Evolutionary conservation across 2,888 invertebrate species (phyloP).

Genomic region (Andrena flavipes): DNA sequence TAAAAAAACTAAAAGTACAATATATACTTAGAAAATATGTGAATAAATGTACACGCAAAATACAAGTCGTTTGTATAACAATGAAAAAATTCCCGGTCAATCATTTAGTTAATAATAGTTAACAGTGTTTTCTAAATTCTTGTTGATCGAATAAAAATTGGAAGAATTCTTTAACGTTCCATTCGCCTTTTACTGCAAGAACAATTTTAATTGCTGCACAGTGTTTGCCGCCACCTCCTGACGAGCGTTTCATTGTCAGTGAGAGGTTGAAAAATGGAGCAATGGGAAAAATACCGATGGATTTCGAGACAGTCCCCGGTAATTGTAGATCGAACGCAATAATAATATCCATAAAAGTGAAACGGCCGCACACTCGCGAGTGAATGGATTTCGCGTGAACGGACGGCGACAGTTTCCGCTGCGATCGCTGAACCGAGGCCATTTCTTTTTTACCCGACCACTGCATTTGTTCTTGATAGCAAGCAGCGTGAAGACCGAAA

Average conservation of each 20-base stretch:
- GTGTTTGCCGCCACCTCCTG: background rate
- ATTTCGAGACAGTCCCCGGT: background rate
- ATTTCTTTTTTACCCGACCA: constrained; percentile 42
- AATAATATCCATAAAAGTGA: constrained; percentile 55
- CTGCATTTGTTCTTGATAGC: constrained; percentile 52
- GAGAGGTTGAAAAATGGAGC: background rate
- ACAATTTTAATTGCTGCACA: background rate
- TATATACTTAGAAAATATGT: too few species aligned
- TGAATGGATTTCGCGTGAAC: constrained; percentile 62
- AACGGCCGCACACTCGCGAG: constrained; percentile 54
- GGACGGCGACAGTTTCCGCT: constrained; percentile 60
- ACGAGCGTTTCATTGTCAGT: background rate
- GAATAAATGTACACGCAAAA: too few species aligned
- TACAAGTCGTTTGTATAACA: background rate
- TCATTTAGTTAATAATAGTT: background rate
- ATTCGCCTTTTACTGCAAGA: background rate
- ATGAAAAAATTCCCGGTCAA: background rate
- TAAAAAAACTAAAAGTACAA: too few species aligned
- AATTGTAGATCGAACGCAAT: constrained; percentile 5
- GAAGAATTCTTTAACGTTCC: background rate
- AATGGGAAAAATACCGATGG: background rate
- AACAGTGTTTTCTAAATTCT: background rate
- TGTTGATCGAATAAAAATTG: background rate
- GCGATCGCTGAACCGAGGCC: constrained; percentile 59
- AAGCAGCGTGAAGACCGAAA: constrained; percentile 25